phyloP scores from a whole-genome alignment of 2,888 invertebrate species.

The Scrobipalpa atriplicella region DNA sequence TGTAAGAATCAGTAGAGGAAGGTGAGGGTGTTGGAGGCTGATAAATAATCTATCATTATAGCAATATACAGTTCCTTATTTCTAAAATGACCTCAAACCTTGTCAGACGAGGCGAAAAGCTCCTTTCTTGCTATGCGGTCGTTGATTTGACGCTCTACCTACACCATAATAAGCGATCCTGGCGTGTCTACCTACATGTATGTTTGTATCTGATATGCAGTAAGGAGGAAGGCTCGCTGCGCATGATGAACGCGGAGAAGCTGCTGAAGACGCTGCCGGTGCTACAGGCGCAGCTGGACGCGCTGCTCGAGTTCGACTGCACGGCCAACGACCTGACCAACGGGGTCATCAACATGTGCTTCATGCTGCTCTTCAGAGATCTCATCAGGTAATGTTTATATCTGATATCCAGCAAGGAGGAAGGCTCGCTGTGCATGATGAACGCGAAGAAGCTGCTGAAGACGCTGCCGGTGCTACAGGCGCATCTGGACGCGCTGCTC shows the following conservation, averaged over 20 bases:
- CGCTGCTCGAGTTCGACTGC: slow-evolving; percentile 98
- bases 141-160: no score
- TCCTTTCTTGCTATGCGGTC: no score
- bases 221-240: slow-evolving; percentile 97
- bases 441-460: slow-evolving; percentile 98
- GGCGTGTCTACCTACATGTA: no score
- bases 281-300: slow-evolving; percentile 97
- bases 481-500: slow-evolving; percentile 96
- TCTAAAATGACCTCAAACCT: no score
- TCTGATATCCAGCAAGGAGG: slow-evolving; percentile 90
- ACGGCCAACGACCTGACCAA: slow-evolving; percentile 98
- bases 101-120: no score
- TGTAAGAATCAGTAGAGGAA: no score
- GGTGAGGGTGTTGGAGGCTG: no score
- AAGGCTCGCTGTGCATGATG: slow-evolving; percentile 98
- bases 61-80: no score
- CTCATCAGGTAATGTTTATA: slow-evolving; percentile 88
- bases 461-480: slow-evolving; percentile 97
- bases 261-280: slow-evolving; percentile 97
- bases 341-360: slow-evolving; percentile 99
- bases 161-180: no score
- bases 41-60: no score
- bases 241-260: slow-evolving; percentile 99
- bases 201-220: slow-evolving; percentile 69
- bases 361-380: slow-evolving; percentile 99